phyloP scores from a whole-genome alignment of 2,113 vertebrate species.

The Proterorhinus semilunaris region DNA sequence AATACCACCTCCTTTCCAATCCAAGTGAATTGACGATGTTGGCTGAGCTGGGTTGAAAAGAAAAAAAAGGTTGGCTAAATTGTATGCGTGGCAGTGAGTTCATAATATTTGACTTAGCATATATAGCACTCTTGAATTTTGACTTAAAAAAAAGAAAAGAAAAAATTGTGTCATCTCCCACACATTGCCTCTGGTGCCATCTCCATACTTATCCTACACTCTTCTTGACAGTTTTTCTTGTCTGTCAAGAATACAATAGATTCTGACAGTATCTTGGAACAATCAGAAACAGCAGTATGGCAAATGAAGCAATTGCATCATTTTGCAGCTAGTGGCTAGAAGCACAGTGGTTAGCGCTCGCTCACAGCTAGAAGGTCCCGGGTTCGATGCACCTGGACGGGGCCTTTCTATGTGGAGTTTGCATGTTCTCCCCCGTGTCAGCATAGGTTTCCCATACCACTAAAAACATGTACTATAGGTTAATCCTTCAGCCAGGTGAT shows the following conservation, averaged over 20 bases:
- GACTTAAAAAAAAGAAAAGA: background rate
- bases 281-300: background rate
- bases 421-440: too few species aligned
- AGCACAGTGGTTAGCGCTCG: too few species aligned
- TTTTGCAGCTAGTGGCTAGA: background rate
- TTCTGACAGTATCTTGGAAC: background rate
- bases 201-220: background rate
- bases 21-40: background rate
- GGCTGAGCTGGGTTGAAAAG: background rate
- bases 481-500: too few species aligned
- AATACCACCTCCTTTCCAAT: slow-evolving; percentile 33
- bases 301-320: background rate
- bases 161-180: background rate
- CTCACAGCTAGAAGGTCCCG: too few species aligned
- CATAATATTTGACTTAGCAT: background rate
- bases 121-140: background rate
- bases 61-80: too few species aligned
- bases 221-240: background rate
- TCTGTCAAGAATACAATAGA: background rate
- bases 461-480: too few species aligned
- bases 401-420: too few species aligned
- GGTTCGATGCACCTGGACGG: too few species aligned
- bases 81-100: background rate
- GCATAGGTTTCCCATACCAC: too few species aligned
- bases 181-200: background rate